Evolutionary conservation across 2,113 vertebrate genomes (phyloP).

Genomic region (Elachura formosa): DNA sequence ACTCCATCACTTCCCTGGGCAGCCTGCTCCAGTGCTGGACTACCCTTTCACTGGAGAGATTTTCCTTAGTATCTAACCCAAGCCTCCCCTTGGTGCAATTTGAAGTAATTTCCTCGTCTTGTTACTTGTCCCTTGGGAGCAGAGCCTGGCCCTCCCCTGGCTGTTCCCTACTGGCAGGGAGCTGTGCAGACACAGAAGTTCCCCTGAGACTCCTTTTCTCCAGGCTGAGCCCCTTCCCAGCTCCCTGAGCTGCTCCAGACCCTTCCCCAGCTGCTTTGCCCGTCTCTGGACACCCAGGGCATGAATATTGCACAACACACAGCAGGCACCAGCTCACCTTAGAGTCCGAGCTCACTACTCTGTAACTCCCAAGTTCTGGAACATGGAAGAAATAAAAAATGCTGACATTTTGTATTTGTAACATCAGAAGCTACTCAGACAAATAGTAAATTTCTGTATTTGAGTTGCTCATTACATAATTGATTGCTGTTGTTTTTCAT

Average conservation of each 20-base stretch:
- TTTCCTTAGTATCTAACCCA: background rate
- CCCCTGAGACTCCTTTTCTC: background rate
- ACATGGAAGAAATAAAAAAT: background rate
- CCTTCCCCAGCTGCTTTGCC: background rate
- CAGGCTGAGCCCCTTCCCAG: background rate
- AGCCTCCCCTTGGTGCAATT: background rate
- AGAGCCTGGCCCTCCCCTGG: background rate
- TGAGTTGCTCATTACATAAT: background rate
- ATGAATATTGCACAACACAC: background rate
- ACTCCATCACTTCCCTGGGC: background rate
- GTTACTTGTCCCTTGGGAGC: background rate
- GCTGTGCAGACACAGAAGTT: background rate
- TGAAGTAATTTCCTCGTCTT: background rate
- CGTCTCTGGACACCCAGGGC: background rate
- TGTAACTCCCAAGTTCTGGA: background rate
- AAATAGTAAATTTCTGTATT: background rate
- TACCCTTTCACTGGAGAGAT: background rate
- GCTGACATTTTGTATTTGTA: background rate
- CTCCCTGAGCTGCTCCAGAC: background rate
- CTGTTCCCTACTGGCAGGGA: background rate
- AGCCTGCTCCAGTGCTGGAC: background rate
- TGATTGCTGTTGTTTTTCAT: background rate
- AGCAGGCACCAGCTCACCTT: background rate
- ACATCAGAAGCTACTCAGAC: background rate
- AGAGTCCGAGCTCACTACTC: background rate